phyloP scores from a whole-genome alignment of 2,888 invertebrate species.

The Trichopoda pennipes region DNA sequence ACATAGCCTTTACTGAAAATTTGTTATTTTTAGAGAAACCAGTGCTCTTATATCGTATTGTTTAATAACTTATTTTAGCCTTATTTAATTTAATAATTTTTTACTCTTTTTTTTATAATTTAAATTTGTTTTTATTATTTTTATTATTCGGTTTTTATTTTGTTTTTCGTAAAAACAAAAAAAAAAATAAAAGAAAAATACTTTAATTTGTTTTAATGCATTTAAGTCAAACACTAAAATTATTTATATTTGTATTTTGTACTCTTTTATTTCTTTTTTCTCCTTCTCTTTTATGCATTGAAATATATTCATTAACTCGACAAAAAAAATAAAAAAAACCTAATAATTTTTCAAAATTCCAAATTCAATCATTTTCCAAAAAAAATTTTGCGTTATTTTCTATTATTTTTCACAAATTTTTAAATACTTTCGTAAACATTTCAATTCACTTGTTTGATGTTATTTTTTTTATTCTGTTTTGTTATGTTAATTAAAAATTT shows the following conservation, averaged over 20 bases:
- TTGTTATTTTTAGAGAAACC: too few relatives aligned
- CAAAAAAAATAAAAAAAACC: slow-evolving; percentile 62
- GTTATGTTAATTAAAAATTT: background rate
- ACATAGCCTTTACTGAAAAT: too few relatives aligned
- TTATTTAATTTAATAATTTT: background rate
- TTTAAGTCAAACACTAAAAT: slow-evolving; percentile 72
- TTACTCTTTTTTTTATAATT: slow-evolving; percentile 10
- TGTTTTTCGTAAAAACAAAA: slow-evolving; percentile 12
- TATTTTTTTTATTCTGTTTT: slow-evolving; percentile 12
- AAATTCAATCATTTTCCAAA: slow-evolving; percentile 59
- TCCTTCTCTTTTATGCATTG: slow-evolving; percentile 75
- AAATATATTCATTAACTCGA: slow-evolving; percentile 73
- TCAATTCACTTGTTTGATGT: slow-evolving; percentile 41
- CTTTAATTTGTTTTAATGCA: slow-evolving; percentile 57
- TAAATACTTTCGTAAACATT: slow-evolving; percentile 37
- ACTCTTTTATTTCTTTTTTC: slow-evolving; percentile 80
- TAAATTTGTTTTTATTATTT: slow-evolving; percentile 23
- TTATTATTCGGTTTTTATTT: slow-evolving; percentile 1
- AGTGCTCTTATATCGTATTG: slow-evolving; percentile 19
- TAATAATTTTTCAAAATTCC: slow-evolving; percentile 55
- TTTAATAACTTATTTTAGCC: slow-evolving; percentile 7
- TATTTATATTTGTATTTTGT: slow-evolving; percentile 79
- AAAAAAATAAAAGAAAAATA: slow-evolving; percentile 21
- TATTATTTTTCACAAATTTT: background rate
- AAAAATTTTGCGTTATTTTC: background rate